Percentiles rank a stretch among this genome's conserved stretches.
phyloP scores from a whole-genome alignment of 1,140 invertebrate species.

The Dryas iulia region DNA sequence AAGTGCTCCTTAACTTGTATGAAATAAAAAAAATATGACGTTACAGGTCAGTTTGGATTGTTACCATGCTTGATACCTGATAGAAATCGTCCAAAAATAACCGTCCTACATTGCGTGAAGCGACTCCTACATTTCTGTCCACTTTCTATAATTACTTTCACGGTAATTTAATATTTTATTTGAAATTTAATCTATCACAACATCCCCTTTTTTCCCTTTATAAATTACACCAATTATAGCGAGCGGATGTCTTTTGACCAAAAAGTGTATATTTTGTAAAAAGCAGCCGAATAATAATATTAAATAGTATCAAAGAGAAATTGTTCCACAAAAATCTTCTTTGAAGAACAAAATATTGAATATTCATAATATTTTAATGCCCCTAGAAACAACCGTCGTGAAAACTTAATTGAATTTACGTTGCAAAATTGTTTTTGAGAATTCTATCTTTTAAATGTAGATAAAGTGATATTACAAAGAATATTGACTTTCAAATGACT shows the following conservation, averaged over 20 bases:
- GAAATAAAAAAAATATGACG: too few relatives aligned
- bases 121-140: not conserved
- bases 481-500: not conserved
- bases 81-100: too few relatives aligned
- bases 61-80: too few relatives aligned
- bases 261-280: not conserved
- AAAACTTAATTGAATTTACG: constrained; percentile 4
- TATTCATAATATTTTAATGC: constrained; percentile 10
- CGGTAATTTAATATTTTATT: not conserved
- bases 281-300: not conserved
- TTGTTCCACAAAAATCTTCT: constrained; percentile 1
- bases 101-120: too few relatives aligned
- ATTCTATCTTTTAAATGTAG: not conserved
- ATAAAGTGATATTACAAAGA: not conserved
- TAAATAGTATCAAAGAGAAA: constrained; percentile 2
- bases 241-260: constrained; percentile 2
- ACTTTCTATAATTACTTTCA: not conserved
- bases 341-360: constrained; percentile 9
- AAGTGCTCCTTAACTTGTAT: too few relatives aligned
- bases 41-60: too few relatives aligned
- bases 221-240: not conserved
- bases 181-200: not conserved
- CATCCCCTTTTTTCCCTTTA: not conserved
- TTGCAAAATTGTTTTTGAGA: not conserved
- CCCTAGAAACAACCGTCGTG: constrained; percentile 4